These are phyloP conservation scores for Orthonyx spaldingii DNA, from an alignment of 2,113 vertebrate genomes.

Conservation along the genomic window DNA sequence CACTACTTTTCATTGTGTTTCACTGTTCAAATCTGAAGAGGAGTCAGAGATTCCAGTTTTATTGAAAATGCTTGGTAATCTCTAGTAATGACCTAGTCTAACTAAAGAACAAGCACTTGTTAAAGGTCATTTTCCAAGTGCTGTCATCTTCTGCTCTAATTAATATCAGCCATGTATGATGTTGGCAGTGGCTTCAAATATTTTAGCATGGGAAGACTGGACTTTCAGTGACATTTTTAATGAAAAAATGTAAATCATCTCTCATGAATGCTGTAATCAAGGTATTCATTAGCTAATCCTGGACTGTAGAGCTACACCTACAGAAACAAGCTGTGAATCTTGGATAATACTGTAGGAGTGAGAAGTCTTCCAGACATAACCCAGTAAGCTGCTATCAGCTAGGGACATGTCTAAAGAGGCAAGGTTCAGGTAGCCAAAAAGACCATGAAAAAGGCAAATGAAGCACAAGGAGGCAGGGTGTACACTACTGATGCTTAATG, in stretches of 20 bases:
- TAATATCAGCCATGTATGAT: conserved; percentile 66
- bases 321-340: neutral
- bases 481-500: neutral
- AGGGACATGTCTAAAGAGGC: neutral
- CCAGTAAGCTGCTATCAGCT: neutral
- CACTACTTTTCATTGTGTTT: neutral
- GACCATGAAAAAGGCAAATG: neutral
- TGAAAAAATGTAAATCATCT: conserved; percentile 65
- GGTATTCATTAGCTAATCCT: conserved; percentile 28
- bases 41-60: conserved; percentile 31
- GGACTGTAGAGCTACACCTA: neutral
- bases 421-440: neutral
- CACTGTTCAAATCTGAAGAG: neutral
- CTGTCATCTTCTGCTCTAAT: conserved; percentile 79
- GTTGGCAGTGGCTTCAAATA: conserved; percentile 65
- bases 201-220: conserved; percentile 49
- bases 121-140: conserved; percentile 75
- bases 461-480: neutral
- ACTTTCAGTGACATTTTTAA: conserved; percentile 75
- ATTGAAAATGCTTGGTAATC: conserved; percentile 54
- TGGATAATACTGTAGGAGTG: neutral
- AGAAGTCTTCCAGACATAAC: neutral
- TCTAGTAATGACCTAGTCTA: conserved; percentile 71
- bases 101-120: conserved; percentile 56
- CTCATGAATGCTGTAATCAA: conserved; percentile 5